phyloP scores from a whole-genome alignment of 64 coral and sea anemone species.

The Trachythela sp. region DNA sequence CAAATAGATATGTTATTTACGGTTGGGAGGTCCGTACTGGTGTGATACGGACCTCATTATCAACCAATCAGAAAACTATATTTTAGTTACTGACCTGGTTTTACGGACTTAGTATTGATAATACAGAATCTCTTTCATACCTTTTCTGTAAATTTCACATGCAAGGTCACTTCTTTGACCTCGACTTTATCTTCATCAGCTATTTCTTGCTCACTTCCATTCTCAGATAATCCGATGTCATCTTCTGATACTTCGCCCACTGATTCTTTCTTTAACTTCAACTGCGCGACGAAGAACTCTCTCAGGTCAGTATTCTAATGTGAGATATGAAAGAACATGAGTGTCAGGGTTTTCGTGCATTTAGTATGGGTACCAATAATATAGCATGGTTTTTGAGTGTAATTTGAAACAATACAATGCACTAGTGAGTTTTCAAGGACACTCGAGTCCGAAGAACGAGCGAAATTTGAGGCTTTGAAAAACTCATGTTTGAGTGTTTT shows the following conservation, averaged over 20 bases:
- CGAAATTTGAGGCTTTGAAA: too few species aligned
- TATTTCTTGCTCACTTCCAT: conserved; percentile 4
- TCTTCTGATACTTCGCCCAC: conserved; percentile 42
- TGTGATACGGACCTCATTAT: too few species aligned
- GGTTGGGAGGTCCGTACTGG: too few species aligned
- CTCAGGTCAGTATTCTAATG: conserved; percentile 32
- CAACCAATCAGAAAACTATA: too few species aligned
- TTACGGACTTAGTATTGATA: not conserved
- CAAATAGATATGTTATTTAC: too few species aligned
- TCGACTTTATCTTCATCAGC: conserved; percentile 53
- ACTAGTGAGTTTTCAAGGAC: too few species aligned
- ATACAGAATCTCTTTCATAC: not conserved
- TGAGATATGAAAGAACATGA: not conserved
- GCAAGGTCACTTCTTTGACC: conserved; percentile 58
- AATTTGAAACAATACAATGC: too few species aligned
- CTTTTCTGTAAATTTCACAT: conserved; percentile 69
- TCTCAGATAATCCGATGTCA: not conserved
- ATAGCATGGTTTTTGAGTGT: too few species aligned
- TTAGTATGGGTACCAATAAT: not conserved
- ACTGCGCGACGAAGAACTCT: conserved; percentile 58
- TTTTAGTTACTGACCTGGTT: too few species aligned
- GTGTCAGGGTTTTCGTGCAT: too few species aligned
- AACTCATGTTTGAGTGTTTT: too few species aligned
- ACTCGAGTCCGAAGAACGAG: too few species aligned
- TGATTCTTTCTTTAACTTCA: conserved; percentile 71